phyloP scores from a whole-genome alignment of 2,797 vertebrate genomes.

The Cynopterus sphinx region DNA sequence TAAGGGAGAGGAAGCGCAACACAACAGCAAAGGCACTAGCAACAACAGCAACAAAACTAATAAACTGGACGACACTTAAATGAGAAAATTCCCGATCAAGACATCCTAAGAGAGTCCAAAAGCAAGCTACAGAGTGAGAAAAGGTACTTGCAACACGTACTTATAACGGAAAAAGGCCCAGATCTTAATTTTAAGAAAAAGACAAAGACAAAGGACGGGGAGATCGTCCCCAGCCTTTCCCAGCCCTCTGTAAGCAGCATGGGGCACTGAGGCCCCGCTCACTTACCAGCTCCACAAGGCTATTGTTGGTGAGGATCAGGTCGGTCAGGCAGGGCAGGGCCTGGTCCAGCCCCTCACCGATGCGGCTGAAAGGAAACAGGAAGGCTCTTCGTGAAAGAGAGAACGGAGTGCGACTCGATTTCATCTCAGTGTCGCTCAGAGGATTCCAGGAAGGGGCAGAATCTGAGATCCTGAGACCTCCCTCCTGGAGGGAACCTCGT shows the following conservation, averaged over 20 bases:
- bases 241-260: not conserved
- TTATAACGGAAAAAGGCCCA: not conserved
- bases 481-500: too few relatives aligned
- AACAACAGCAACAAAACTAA: not conserved
- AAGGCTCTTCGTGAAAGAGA: not conserved
- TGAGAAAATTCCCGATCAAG: not conserved
- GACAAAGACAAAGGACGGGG: not conserved
- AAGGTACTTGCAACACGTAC: not conserved
- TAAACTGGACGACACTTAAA: not conserved
- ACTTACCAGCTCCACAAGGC: constrained; percentile 96
- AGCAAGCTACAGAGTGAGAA: not conserved
- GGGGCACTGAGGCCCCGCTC: too few relatives aligned
- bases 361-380: constrained; percentile 86
- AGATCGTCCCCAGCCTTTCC: not conserved
- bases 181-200: not conserved
- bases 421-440: too few relatives aligned
- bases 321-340: constrained; percentile 91
- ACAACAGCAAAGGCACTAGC: not conserved
- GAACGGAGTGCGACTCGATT: too few relatives aligned
- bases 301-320: constrained; percentile 97
- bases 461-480: too few relatives aligned
- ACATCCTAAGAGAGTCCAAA: not conserved
- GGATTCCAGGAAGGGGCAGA: too few relatives aligned
- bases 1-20: not conserved
- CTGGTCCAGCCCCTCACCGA: constrained; percentile 95